Percentiles rank a stretch among this genome's conserved stretches.
Evolutionary conservation across 2,113 vertebrate species (phyloP).

Genomic region (Brienomyrus brachyistius): DNA sequence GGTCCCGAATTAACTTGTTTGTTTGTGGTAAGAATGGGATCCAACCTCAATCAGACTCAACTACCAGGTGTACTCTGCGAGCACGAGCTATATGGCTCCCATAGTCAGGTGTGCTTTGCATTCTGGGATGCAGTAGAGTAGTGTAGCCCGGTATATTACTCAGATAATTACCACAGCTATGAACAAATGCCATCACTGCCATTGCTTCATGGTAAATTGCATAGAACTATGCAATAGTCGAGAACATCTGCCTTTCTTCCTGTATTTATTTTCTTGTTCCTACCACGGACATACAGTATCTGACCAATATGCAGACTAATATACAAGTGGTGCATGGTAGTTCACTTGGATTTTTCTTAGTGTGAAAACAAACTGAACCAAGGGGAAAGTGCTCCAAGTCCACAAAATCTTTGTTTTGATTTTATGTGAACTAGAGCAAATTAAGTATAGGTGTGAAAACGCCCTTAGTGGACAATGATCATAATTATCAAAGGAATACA

Average conservation of each 20-base stretch:
- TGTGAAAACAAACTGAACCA: neutral
- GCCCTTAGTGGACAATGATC: conserved; percentile 18
- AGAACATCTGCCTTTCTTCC: neutral
- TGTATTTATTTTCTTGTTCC: neutral
- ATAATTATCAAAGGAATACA: conserved; percentile 2
- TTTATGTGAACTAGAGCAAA: neutral
- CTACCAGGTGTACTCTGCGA: neutral
- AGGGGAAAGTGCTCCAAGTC: neutral
- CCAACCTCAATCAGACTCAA: neutral
- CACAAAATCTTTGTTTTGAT: neutral
- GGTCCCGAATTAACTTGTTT: neutral
- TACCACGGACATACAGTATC: neutral
- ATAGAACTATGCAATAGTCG: neutral
- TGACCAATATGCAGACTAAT: neutral
- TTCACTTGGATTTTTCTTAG: neutral
- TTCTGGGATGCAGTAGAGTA: neutral
- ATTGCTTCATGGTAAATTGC: neutral
- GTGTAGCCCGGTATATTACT: neutral
- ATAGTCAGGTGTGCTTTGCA: neutral
- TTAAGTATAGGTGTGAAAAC: neutral
- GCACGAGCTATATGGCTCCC: neutral
- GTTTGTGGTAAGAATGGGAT: neutral
- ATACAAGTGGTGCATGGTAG: neutral
- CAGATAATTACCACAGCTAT: neutral
- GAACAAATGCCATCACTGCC: neutral